phyloP scores from a whole-genome alignment of 2,113 vertebrate genomes.

The Trachemys scripta region DNA sequence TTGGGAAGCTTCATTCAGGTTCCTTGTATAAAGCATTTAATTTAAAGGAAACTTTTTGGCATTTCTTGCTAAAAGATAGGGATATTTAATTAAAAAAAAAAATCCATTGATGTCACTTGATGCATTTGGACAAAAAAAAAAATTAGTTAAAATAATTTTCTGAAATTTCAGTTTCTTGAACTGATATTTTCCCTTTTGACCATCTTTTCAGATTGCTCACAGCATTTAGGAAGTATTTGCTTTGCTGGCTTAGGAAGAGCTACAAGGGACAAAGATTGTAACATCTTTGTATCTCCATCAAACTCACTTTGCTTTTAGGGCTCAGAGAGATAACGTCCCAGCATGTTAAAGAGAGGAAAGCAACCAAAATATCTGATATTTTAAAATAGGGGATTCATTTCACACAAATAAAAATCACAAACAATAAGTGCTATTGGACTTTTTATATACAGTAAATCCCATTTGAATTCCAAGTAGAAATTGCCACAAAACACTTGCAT shows the following conservation, averaged over 20 bases:
- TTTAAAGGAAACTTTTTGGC: background rate
- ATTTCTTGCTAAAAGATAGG: background rate
- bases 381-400: background rate
- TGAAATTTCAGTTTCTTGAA: background rate
- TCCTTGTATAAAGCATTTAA: background rate
- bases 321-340: background rate
- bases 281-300: background rate
- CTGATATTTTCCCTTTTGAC: background rate
- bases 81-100: background rate
- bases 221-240: background rate
- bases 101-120: background rate
- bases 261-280: background rate
- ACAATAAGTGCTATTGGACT: background rate
- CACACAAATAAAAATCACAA: background rate
- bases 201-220: background rate
- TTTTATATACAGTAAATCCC: background rate
- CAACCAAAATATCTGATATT: background rate
- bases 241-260: background rate
- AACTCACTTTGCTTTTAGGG: background rate
- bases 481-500: background rate
- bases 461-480: slow-evolving; percentile 10
- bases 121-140: background rate
- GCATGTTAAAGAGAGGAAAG: background rate
- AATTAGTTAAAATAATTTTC: background rate
- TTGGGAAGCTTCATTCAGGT: background rate